phyloP scores from a whole-genome alignment of 2,888 invertebrate species.

The Cryptus viduatorius region DNA sequence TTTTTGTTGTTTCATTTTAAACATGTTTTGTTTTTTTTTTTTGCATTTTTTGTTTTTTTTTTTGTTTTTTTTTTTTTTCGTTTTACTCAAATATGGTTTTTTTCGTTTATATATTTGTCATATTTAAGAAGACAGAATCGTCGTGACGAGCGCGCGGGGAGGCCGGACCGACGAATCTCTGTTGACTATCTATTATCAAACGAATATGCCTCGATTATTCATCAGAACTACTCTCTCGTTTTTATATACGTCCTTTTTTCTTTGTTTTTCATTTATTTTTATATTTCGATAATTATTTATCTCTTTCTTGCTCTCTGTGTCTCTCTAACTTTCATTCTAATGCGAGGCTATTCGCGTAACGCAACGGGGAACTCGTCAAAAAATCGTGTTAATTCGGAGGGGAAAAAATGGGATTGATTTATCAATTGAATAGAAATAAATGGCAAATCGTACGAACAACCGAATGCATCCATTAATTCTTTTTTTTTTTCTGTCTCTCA shows the following conservation, averaged over 20 bases:
- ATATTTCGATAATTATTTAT: background rate
- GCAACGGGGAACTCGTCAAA: slow-evolving; percentile 62
- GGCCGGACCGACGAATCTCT: slow-evolving; percentile 43
- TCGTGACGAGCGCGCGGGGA: slow-evolving; percentile 31
- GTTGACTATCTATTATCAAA: slow-evolving; percentile 70
- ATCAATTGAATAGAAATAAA: slow-evolving; percentile 71
- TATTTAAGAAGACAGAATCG: slow-evolving; percentile 38
- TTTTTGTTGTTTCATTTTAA: slow-evolving; percentile 47
- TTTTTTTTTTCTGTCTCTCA: background rate
- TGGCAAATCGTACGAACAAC: slow-evolving; percentile 71
- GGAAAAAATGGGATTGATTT: slow-evolving; percentile 6
- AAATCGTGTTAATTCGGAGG: background rate
- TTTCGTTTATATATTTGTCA: slow-evolving; percentile 40
- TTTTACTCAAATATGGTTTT: too few species aligned
- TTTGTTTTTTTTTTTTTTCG: slow-evolving; percentile 32
- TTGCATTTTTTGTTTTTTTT: slow-evolving; percentile 21
- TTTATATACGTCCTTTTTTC: slow-evolving; percentile 20
- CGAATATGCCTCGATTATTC: slow-evolving; percentile 67
- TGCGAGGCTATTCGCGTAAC: slow-evolving; percentile 64
- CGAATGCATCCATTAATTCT: slow-evolving; percentile 56
- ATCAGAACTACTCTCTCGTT: slow-evolving; percentile 55
- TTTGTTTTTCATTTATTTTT: background rate
- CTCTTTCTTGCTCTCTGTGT: slow-evolving; percentile 2
- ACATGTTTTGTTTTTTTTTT: slow-evolving; percentile 51
- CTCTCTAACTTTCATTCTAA: slow-evolving; percentile 32